Conservation (phyloP, 2,797 vertebrate species). For the Sebastes oblongus region DNA sequence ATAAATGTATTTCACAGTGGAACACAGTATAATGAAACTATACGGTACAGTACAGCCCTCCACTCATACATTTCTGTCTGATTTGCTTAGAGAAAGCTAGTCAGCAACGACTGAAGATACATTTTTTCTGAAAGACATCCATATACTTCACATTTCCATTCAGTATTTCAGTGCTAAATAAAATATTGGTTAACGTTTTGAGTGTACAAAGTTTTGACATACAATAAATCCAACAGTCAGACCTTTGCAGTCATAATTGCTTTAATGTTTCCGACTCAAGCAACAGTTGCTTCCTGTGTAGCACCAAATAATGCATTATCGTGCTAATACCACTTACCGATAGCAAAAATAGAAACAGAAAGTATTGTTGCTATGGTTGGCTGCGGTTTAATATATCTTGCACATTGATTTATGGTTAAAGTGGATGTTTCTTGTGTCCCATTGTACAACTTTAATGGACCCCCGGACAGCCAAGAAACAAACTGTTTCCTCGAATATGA, state of each 20-base stretch:
- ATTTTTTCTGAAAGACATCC: not conserved
- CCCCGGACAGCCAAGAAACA: not conserved
- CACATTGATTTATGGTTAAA: not conserved
- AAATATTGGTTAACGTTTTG: not conserved
- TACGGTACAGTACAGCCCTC: not conserved
- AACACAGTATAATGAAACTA: not conserved
- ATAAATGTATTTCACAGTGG: conserved; percentile 13
- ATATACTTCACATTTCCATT: not conserved
- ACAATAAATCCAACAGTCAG: not conserved
- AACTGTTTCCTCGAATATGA: not conserved
- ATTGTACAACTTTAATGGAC: not conserved
- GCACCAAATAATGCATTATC: not conserved
- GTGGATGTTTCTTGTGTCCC: not conserved
- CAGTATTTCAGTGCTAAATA: not conserved
- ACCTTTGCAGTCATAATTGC: not conserved
- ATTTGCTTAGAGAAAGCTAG: not conserved
- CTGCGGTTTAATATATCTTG: not conserved
- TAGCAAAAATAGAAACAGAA: not conserved
- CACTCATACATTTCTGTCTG: not conserved
- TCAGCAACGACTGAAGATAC: not conserved
- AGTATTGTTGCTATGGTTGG: not conserved
- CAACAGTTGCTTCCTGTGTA: not conserved
- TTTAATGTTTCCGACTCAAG: not conserved
- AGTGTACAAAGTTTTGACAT: not conserved
- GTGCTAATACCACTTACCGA: not conserved